phyloP scores from a whole-genome alignment of 2,797 vertebrate species.

The Merluccius polli region DNA sequence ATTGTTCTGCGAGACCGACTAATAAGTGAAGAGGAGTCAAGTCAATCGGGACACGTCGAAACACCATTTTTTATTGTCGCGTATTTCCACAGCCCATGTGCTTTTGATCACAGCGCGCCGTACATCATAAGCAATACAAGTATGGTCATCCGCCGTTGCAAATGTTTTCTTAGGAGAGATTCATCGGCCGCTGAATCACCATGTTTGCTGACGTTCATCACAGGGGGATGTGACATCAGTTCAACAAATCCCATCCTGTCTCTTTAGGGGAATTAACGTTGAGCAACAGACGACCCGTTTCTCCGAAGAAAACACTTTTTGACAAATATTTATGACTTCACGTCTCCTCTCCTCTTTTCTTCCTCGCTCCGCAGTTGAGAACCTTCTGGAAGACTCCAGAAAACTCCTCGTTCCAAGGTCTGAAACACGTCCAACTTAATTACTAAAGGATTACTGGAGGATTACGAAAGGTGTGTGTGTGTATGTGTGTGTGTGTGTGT shows the following conservation, averaged over 20 bases:
- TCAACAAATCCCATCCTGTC: conserved; percentile 54
- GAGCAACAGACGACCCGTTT: conserved; percentile 58
- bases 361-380: background rate
- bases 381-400: background rate
- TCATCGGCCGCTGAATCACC: conserved; percentile 63
- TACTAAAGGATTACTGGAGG: conserved; percentile 11
- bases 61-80: conserved; percentile 17
- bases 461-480: conserved; percentile 20
- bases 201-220: conserved; percentile 56
- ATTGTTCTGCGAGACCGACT: conserved; percentile 10
- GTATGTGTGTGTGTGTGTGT: background rate
- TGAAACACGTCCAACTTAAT: conserved; percentile 12
- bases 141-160: conserved; percentile 46
- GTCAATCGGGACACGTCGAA: conserved; percentile 33
- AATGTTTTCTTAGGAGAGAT: conserved; percentile 58
- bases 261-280: conserved; percentile 60
- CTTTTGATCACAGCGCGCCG: conserved; percentile 52
- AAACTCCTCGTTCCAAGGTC: background rate
- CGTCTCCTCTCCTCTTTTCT: conserved; percentile 22
- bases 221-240: conserved; percentile 57
- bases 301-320: conserved; percentile 53
- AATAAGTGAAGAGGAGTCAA: conserved; percentile 29
- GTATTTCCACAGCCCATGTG: conserved; percentile 41
- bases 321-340: conserved; percentile 46
- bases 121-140: conserved; percentile 50